Conservation (phyloP, 2,113 vertebrate species). For the Jaculus jaculus region DNA sequence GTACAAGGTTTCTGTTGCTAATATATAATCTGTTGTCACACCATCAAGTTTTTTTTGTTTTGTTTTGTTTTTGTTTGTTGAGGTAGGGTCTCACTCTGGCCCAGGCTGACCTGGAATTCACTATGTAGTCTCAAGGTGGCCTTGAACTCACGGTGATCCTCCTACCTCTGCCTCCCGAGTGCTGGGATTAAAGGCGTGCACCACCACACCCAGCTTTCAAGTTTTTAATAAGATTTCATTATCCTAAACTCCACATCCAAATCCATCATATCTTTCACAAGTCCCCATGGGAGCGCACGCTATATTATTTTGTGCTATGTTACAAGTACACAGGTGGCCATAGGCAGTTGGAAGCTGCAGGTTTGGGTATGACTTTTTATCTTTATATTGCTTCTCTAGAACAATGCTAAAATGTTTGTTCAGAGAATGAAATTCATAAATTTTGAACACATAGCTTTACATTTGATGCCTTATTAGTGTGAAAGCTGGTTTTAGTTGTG, state of each 20-base stretch:
- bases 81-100: too few species aligned
- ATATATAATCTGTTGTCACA: background rate
- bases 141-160: too few species aligned
- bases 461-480: background rate
- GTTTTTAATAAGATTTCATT: background rate
- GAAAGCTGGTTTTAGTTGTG: conserved; percentile 15
- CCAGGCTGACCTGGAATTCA: too few species aligned
- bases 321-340: background rate
- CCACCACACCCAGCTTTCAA: background rate
- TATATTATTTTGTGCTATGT: background rate
- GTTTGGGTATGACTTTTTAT: background rate
- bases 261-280: background rate
- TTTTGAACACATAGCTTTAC: background rate
- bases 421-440: conserved; percentile 7
- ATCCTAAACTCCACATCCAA: background rate
- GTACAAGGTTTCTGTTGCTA: background rate
- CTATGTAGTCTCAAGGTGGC: too few species aligned
- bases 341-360: background rate
- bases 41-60: background rate
- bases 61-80: too few species aligned
- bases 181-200: too few species aligned
- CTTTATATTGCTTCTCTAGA: conserved; percentile 9
- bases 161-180: too few species aligned
- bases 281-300: background rate
- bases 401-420: background rate